Base-by-base conservation (phyloP, 2,113 vertebrate genomes). In the Myiagra hebetior region DNA sequence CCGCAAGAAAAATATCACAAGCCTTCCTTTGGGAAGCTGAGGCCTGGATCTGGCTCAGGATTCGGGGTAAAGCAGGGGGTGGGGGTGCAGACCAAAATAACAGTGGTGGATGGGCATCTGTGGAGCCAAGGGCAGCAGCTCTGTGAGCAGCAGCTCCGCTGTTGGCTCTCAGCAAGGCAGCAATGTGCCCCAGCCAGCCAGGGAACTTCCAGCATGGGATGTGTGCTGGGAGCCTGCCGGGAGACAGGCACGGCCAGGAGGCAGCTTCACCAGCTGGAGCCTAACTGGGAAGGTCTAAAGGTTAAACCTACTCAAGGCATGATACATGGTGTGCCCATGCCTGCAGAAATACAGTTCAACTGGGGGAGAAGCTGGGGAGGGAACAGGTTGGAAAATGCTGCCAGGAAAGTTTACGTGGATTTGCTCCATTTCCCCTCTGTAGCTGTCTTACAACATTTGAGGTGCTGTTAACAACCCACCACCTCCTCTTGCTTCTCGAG, bases 201-300 rank as follows among this genome's bases (percentile, higher is more conserved):
- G 59, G 15, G 1, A 93, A 44, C 59, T 31, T 53, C 78, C 35
- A 11, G 74, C 37, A 41, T 4, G 1, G 3, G 23, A 37, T 5
- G 5, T 2, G 30, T 62, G 64, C 90, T 0, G 0, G 0, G 4
- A 89, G 72, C 59, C 62, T 42, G 76, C 49, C 1, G 0, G 30
- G 52, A 72, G 47, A 55, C 33, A 18, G 49, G 75, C 33, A 0
- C 0, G 0, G 53, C 31, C 87, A 89, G 59, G 44, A 77, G 49
- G 28, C 70, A n/a, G 55, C 19, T 7, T 5, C 12, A 31, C 76
- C 89, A 92, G 28, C 50, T 92, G 80, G 53, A 90, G 70, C 57
- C 53, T 47, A n/a, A 53, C 62, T 75, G 49, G 19, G 30, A 64
- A 44, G 67, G 74, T 76, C 41, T 74, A 65, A 93, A 97, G 94